Conservation (phyloP, 2,888 invertebrate genomes). For the Pterostichus madidus region DNA sequence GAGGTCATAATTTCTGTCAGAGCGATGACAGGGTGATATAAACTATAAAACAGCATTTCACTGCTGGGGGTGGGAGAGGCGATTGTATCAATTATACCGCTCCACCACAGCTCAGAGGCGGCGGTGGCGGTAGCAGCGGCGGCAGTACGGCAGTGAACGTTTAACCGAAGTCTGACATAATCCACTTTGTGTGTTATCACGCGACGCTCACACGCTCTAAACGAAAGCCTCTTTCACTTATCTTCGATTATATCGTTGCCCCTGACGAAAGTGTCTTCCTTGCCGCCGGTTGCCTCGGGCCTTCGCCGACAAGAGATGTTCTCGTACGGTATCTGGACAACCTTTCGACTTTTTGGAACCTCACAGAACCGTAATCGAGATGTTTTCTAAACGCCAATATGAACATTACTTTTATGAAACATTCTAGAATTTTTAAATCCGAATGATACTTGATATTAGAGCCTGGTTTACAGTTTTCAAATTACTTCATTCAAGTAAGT, state of each 20-base stretch:
- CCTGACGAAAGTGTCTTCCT: conserved; percentile 56
- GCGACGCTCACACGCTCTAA: conserved; percentile 60
- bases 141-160: conserved; percentile 17
- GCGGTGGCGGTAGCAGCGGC: too few relatives aligned
- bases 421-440: too few relatives aligned
- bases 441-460: too few relatives aligned
- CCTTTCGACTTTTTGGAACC: neutral
- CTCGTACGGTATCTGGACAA: conserved; percentile 8
- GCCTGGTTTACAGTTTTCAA: too few relatives aligned
- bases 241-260: conserved; percentile 65
- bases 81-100: conserved; percentile 58
- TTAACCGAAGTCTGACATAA: conserved; percentile 61
- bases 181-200: conserved; percentile 63
- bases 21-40: conserved; percentile 33
- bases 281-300: neutral
- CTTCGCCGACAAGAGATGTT: conserved; percentile 17
- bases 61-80: neutral
- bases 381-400: neutral
- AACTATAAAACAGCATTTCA: conserved; percentile 42
- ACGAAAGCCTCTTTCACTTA: conserved; percentile 66
- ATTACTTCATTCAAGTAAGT: too few relatives aligned
- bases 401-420: too few relatives aligned
- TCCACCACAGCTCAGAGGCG: neutral
- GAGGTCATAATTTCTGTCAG: conserved; percentile 18
- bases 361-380: conserved; percentile 12